Evolutionary conservation across 2,113 vertebrate genomes (phyloP), one percentile per base, ranked within the genome.

Genomic region (Eudyptes chrysolophus): DNA sequence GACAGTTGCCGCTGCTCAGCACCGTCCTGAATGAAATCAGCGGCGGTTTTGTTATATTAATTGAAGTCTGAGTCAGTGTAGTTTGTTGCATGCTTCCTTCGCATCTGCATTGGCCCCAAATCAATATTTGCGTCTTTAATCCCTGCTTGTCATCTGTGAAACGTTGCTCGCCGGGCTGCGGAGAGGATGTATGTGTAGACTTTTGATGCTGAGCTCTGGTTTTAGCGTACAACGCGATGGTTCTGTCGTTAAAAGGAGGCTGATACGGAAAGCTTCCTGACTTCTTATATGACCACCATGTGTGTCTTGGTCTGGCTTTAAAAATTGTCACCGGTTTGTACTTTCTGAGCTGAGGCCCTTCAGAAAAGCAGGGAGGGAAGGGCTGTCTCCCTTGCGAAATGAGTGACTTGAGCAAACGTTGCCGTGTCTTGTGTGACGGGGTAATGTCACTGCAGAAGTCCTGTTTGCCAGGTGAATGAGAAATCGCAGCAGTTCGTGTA

Each of bases 91-190:
- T 51, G 81, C 81, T 95, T 94, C 79, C 77, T 87, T 68, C 0
- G 5, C 88, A 72, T 95, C 96, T 94, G 93, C 84, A 19, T 82
- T 79, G 83, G 95, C 88, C 94, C 74, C 85, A 40, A 6, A 94
- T 97, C 94, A 89, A 92, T 95, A 95, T 91, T 88, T 95, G 85
- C 25, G 7, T 55, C 90, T 93, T 92, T 96, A 95, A 95, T 96
- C 94, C 89, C 61, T 2, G 26, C 46, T 83, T 40, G 26, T 38
- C 18, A 1, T 16, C 36, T 57, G 1, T 11, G 60, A 57, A 38
- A 20, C 6, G 3, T 25, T 3, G 51, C 68, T 54, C 1, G 16
- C 66, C 29, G 25, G 48, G 65, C 75, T 55, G 70, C 5, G 3
- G 27, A 9, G 68, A 38, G 62, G 88, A 17, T 32, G 34, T 42